Evolutionary conservation across 1,140 invertebrate species (phyloP), one percentile per base, ranked within the genome.

Genomic region (Drosophila erecta): DNA sequence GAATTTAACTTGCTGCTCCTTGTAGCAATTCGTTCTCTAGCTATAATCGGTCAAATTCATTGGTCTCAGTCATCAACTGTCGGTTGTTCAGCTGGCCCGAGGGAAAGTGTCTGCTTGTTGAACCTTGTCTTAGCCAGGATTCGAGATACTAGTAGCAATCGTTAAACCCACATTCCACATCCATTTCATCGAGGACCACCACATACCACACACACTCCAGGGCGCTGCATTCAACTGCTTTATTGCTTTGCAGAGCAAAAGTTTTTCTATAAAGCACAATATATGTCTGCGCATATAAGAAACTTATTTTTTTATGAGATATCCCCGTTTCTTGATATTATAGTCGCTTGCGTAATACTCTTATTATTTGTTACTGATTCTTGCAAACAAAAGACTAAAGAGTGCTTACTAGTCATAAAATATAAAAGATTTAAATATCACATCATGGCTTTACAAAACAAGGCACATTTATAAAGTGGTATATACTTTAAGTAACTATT

Each of bases 31-130:
- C 22, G 22, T n/a, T 40, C 40, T 58, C 24, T 35, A 72, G 61
- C 61, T 64, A 75, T 86, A 86, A 86, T 86, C 83, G 81, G 83
- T 87, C 81, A 87, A 86, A 75, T 57, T 71, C 61, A 75, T 60
- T 67, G 83, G 54, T 57, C 69, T 59, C 56, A 56, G 67, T 65
- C 69, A 79, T 71, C 55, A 71, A 69, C 40, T 53, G 77, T 60
- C 60, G 47, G 58, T 40, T 51, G 37, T 44, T 58, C 54, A 49
- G 35, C 8, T 30, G 22, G 38, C 46, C 49, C 27, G 6, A 27
- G 33, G 46, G 41, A 44, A 57, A 49, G 66, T 56, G 64, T 69
- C 64, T 47, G 64, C 40, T 69, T 69, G 40, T 40, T 69, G 41
- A 38, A 70, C 61, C 33, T 12, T 54, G 46, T 37, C 55, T 64